These are phyloP conservation scores for Tympanuchus pallidicinctus DNA, from an alignment of 2,113 vertebrate species.

Conservation along the genomic window DNA sequence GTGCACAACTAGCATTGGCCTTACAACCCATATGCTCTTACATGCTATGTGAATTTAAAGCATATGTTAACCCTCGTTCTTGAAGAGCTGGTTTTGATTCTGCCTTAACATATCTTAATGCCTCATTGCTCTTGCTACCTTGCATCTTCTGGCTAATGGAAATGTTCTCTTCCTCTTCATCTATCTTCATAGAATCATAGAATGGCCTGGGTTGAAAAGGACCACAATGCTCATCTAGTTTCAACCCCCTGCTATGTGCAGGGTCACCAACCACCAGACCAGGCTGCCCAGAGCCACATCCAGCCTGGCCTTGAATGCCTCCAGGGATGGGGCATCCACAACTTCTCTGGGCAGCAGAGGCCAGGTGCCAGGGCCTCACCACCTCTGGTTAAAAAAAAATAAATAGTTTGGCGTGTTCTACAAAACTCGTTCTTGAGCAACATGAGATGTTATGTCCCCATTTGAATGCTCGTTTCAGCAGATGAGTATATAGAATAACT, in stretches of 20 bases:
- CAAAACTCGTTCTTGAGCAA: not conserved
- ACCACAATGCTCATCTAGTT: not conserved
- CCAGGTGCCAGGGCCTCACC: no score
- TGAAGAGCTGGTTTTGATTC: not conserved
- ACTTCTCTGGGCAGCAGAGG: no score
- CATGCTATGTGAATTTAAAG: not conserved
- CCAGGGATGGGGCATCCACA: no score
- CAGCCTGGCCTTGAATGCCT: not conserved
- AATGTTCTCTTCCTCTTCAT: not conserved
- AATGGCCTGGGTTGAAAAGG: not conserved
- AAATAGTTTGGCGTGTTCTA: not conserved
- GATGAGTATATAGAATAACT: not conserved
- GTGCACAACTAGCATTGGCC: not conserved
- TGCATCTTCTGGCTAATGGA: not conserved
- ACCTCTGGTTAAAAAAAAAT: no score
- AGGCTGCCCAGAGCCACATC: not conserved
- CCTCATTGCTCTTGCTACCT: not conserved
- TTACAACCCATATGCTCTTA: accelerated
- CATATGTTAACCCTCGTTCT: not conserved
- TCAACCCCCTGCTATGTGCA: not conserved
- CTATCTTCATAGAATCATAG: not conserved
- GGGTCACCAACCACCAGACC: not conserved
- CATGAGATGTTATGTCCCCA: not conserved
- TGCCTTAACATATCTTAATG: not conserved
- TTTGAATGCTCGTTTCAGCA: not conserved